Evolutionary conservation across 2,888 invertebrate species (phyloP), one percentile per base, ranked within the genome.

Genomic region (Drosophila falleni): DNA sequence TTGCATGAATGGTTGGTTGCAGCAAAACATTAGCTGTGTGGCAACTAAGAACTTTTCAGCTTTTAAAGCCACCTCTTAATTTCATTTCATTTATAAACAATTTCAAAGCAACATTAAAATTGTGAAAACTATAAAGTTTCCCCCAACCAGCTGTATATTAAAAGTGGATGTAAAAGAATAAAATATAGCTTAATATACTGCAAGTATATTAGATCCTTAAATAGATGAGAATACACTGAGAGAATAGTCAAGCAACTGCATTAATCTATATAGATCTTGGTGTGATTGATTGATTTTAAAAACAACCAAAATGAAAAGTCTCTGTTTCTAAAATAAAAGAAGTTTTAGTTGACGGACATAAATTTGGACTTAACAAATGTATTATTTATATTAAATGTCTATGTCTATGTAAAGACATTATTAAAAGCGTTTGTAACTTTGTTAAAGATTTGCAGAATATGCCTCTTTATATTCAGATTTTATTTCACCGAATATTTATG

Each of bases 1-100:
- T 60, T 68, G 60, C 74, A 67, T 56, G 67, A 74, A 69, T 59
- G 46, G 41, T 51, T 58, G 58, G 16, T 23, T n/a, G 35, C 50
- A 41, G 4, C 31, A n/a, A 15, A 5, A 33, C 29, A 39, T n/a
- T 13, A 44, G 42, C 26, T 19, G 11, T 31, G 31, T 11, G 44
- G 16, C 29, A 8, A 19, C 29, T 15, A 4, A 11, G 11, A 50
- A 19, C 10, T 16, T 35, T 41, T 11, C 16, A 41, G 29, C 16
- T 41, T 50, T 50, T 59, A 31, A 50, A 41, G 44, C 55, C n/a
- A 33, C 23, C 15, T 44, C 19, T 23, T 44, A 44, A 44, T 55
- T 44, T 55, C 31, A 42, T 54, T 54, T 41, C n/a, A 41, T 33
- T 42, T 42, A 19, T 15, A n/a, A 41, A 49, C 49, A 49, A 31